Evolutionary conservation across 2,113 vertebrate genomes (phyloP).

Genomic region (Pterocles gutturalis): DNA sequence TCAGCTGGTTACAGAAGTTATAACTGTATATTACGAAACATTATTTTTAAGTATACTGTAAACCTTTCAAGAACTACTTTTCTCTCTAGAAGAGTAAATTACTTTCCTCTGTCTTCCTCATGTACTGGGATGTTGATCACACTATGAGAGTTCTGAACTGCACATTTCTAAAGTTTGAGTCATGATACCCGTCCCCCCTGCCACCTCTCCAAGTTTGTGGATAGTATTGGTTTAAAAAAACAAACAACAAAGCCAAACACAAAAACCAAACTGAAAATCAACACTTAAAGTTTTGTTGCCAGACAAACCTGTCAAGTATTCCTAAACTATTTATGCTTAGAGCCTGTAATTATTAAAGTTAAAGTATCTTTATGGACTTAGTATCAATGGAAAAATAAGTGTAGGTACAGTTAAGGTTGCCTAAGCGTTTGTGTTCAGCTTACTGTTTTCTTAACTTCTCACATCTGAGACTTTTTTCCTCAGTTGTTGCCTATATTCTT

Average conservation of each 20-base stretch:
- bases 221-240: neutral
- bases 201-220: neutral
- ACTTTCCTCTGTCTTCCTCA: neutral
- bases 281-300: neutral
- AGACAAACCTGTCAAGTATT: neutral
- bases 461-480: neutral
- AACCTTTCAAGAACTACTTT: neutral
- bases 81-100: neutral
- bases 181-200: neutral
- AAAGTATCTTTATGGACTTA: slow-evolving; percentile 5
- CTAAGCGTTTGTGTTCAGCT: neutral
- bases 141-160: neutral
- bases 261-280: neutral
- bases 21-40: neutral
- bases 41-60: neutral
- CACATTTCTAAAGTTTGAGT: neutral
- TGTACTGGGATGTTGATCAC: neutral
- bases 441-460: neutral
- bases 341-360: slow-evolving; percentile 22
- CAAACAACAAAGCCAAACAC: neutral
- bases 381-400: neutral
- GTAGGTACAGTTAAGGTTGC: neutral
- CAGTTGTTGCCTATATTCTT: neutral
- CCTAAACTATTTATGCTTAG: neutral
- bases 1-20: neutral